Conservation (phyloP, 1,140 invertebrate species). For the Scaptomyza pallida region DNA sequence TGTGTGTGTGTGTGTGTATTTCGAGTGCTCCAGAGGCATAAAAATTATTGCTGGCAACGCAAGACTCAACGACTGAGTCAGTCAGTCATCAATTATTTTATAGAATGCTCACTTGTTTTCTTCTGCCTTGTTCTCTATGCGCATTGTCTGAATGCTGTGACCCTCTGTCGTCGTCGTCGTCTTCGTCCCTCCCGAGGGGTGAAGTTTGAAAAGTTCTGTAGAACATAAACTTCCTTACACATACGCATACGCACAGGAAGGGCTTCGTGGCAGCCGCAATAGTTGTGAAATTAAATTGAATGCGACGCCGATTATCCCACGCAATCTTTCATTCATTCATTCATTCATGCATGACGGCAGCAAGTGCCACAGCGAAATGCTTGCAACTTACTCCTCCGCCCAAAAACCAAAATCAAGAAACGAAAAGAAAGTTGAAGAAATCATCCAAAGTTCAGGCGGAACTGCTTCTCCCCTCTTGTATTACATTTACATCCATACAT, state of each 20-base stretch:
- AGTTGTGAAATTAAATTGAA: conserved; percentile 83
- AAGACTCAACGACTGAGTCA: conserved; percentile 60
- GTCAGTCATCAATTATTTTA: conserved; percentile 83
- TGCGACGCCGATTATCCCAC: conserved; percentile 81
- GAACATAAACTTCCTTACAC: not conserved
- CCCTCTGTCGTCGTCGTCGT: not conserved
- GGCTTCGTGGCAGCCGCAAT: conserved; percentile 70
- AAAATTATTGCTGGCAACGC: conserved; percentile 76
- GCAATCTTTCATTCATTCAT: conserved; percentile 77
- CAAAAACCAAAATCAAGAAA: too few species aligned
- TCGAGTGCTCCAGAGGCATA: conserved; percentile 71
- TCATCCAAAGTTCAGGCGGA: conserved; percentile 76
- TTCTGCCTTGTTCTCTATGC: conserved; percentile 40
- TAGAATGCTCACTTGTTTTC: conserved; percentile 82
- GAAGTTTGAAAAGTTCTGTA: conserved; percentile 69
- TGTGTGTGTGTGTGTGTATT: conserved; percentile 44
- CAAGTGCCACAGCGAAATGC: conserved; percentile 24
- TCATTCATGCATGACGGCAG: conserved; percentile 31
- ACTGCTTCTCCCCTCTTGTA: conserved; percentile 19
- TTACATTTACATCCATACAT: conserved; percentile 46
- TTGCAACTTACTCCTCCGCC: conserved; percentile 36
- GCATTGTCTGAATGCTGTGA: conserved; percentile 43
- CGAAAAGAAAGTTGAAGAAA: conserved; percentile 56
- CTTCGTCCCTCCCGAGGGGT: not conserved
- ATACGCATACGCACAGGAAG: conserved; percentile 56